phyloP scores from a whole-genome alignment of 2,888 invertebrate species.

The Abscondita cerata region DNA sequence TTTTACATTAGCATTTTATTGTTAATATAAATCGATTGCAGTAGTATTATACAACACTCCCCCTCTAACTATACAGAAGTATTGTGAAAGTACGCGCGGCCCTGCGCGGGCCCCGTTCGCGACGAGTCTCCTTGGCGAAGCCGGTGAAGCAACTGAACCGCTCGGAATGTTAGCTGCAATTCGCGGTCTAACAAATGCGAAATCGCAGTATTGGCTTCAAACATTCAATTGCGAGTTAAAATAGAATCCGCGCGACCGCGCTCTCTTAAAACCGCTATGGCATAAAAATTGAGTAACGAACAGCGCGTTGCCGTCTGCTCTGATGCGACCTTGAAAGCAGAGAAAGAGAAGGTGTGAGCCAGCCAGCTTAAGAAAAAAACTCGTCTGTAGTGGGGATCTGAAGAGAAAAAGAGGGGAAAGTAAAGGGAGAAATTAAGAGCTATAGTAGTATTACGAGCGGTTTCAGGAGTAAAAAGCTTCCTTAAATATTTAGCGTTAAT shows the following conservation, averaged over 20 bases:
- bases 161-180: slow-evolving; percentile 49
- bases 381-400: slow-evolving; percentile 44
- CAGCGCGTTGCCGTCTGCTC: slow-evolving; percentile 42
- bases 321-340: slow-evolving; percentile 58
- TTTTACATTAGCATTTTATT: slow-evolving; percentile 40
- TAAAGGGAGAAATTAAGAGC: slow-evolving; percentile 61
- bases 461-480: slow-evolving; percentile 53
- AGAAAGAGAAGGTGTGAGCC: slow-evolving; percentile 57
- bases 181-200: slow-evolving; percentile 46
- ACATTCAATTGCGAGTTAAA: slow-evolving; percentile 43
- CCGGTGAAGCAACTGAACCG: slow-evolving; percentile 56
- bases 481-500: slow-evolving; percentile 48
- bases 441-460: slow-evolving; percentile 56
- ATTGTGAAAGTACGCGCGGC: slow-evolving; percentile 59
- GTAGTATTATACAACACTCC: slow-evolving; percentile 58
- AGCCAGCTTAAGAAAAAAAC: slow-evolving; percentile 56
- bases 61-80: slow-evolving; percentile 50
- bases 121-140: slow-evolving; percentile 58
- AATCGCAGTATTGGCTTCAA: slow-evolving; percentile 41
- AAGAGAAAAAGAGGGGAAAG: slow-evolving; percentile 60
- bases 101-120: slow-evolving; percentile 56
- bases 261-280: slow-evolving; percentile 27
- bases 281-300: slow-evolving; percentile 34
- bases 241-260: slow-evolving; percentile 47
- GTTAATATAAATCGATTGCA: slow-evolving; percentile 53